These are phyloP conservation scores for Drosophila multiciliata DNA, from an alignment of 2,888 invertebrate genomes.

Conservation along the genomic window DNA sequence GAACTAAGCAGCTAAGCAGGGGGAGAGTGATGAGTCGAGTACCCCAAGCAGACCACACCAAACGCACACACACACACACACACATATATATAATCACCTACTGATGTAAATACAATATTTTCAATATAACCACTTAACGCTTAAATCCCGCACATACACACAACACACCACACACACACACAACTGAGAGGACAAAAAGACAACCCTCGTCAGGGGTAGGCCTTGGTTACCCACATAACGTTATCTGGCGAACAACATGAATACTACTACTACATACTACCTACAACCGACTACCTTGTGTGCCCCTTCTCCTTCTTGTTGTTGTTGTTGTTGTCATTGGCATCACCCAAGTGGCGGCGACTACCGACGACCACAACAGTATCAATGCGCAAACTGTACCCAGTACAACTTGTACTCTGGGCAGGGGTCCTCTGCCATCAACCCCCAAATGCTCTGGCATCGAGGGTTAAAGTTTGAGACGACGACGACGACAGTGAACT, in stretches of 20 bases:
- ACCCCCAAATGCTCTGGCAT: slow-evolving; percentile 67
- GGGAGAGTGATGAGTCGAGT: slow-evolving; percentile 21
- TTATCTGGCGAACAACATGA: slow-evolving; percentile 43
- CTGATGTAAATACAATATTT: slow-evolving; percentile 82
- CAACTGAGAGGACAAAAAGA: slow-evolving; percentile 39
- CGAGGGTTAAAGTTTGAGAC: slow-evolving; percentile 74
- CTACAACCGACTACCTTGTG: slow-evolving; percentile 41
- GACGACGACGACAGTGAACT: slow-evolving; percentile 64
- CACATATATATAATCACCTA: slow-evolving; percentile 71
- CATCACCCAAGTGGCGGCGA: slow-evolving; percentile 71
- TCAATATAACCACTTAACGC: slow-evolving; percentile 82
- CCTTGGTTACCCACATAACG: slow-evolving; percentile 48
- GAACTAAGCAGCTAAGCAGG: background rate
- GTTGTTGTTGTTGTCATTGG: slow-evolving; percentile 47
- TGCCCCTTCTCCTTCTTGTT: slow-evolving; percentile 43
- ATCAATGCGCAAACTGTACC: slow-evolving; percentile 83
- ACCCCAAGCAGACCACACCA: slow-evolving; percentile 15
- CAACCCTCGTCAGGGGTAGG: slow-evolving; percentile 62
- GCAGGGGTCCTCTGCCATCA: slow-evolving; percentile 56
- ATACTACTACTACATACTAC: slow-evolving; percentile 31
- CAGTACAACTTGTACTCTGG: slow-evolving; percentile 32
- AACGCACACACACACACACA: slow-evolving; percentile 28
- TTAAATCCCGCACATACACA: slow-evolving; percentile 70
- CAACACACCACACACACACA: slow-evolving; percentile 41
- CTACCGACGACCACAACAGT: slow-evolving; percentile 80